Base-by-base conservation (phyloP, 2,888 invertebrate genomes). In the Argyra leucocephala region DNA sequence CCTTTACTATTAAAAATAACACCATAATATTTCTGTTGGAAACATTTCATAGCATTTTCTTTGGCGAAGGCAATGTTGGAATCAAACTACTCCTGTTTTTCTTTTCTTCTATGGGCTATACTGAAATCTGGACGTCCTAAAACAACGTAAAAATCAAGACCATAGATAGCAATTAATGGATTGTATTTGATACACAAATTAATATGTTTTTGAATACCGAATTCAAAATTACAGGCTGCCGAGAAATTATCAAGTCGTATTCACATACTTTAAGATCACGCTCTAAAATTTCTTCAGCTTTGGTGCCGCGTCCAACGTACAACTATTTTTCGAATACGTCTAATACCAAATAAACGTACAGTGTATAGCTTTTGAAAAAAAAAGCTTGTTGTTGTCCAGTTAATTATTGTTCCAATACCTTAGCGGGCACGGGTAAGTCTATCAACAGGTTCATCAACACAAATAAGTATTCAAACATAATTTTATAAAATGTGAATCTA, bases 41-140 rank as follows among this genome's bases (percentile, higher is more conserved):
- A 99, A 99, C 99, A 99, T 83, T 99, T 99, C 93, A 99, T 98
- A 73, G 98, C 93, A 80, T 99, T 98, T 81, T 99, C 99, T 82
- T 96, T 97, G 67, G 88, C 91, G n/a, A 73, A 99, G 84, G 75
- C 92, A 88, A 81, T 99, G 99, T 68, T 88, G 88, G 81, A 90
- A 90, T 68, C 99, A 99, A 80, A 99, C 93, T 78, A 88, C 90
- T 70, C 96, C 95, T 72, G 90, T 91, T 82, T 93, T 94, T 75
- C 92, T 88, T n/a, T n/a, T 80, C 96, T 88, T 79, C 97, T 88
- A 82, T 98, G 94, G 37, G 94, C 92, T 72, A 99, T 95, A 78
- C 96, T 96, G 86, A 94, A 97, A 74, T 96, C 99, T 80, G 98
- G 96, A 74, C 99, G 86, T 71, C 96, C 97, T 72, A 99, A 87